Evolutionary conservation across 2,888 invertebrate species (phyloP).

Genomic region (Matsumyia berberina): DNA sequence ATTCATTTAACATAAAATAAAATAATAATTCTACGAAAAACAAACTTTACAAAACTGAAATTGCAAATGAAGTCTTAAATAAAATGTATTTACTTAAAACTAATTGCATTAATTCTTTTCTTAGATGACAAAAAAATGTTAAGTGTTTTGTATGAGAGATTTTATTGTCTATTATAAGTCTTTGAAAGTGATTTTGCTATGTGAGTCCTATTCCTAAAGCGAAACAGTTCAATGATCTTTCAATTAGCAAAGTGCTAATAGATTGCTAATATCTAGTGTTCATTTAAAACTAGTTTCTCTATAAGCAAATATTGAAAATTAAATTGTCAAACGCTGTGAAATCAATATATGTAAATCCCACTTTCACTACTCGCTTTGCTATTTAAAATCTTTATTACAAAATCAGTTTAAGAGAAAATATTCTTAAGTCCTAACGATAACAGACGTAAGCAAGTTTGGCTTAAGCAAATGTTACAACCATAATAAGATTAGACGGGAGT

Average conservation of each 20-base stretch:
- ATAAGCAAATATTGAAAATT: not conserved
- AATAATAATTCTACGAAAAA: not conserved
- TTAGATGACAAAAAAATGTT: not conserved
- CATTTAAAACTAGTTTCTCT: not conserved
- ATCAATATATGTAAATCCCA: not conserved
- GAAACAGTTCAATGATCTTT: slow-evolving; percentile 17
- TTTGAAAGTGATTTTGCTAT: no score
- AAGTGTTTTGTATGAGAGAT: not conserved
- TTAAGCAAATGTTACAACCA: no score
- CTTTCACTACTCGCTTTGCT: not conserved
- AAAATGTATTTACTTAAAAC: not conserved
- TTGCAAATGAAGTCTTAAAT: not conserved
- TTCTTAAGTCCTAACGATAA: no score
- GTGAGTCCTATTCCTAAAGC: no score
- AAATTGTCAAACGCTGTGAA: not conserved
- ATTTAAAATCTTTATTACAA: not conserved
- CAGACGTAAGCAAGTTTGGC: no score
- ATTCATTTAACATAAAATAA: not conserved
- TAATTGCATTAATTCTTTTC: not conserved
- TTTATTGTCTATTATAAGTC: not conserved
- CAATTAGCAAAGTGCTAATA: not conserved
- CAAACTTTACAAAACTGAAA: no score
- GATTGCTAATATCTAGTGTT: slow-evolving; percentile 8
- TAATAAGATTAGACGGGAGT: no score
- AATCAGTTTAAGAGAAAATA: not conserved